Evolutionary conservation across 37 sponge, comb jelly and placozoan species (phyloP), one percentile per base, ranked within the genome.

Genomic region (Cliona cf. orientalis): DNA sequence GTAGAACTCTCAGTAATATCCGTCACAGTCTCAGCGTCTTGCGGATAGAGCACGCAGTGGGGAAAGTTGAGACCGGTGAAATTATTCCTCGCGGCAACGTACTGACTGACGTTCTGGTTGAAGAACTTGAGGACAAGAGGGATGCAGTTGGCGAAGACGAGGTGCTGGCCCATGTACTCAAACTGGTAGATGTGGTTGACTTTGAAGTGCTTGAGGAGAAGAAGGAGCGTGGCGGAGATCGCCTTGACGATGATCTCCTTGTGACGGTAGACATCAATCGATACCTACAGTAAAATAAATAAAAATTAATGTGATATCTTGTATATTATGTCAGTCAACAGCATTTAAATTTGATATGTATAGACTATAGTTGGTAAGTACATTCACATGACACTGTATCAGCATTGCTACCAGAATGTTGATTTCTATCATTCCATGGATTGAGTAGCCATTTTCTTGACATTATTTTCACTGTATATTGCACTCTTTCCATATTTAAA

Each of bases 181-280:
- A 95, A 98, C 90, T 96, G 97, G 81, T 91, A 93, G 9, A 93
- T 75, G 83, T 96, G 97, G 72, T 96, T 96, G 22, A 95, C 69
- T 55, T 95, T 93, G 76, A 95, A 93, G 64, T 98, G 96, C 59
- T 98, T 98, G 29, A 98, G 89, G 26, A 98, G 87, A 5, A 98
- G 92, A 5, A 98, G 76, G 14, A 98, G 77, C n/a, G 91, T 90
- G 41, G 94, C 95, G 35, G 99, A 92, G 5, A 95, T 86, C 3
- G 94, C 94, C 79, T 98, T 95, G 41, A 95, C 94, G 19, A 98
- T 91, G 71, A 98, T 82, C 68, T 98, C 99, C 86, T 94, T 97
- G 86, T 97, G 95, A n/a, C 98, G 44, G 79, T 92, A 84, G 34
- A 95, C 80, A 74, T 98, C 99, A 32, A 94, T 34, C 19, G 91